Percentiles rank a stretch among this genome's conserved stretches.
Conservation (phyloP, 2,888 invertebrate genomes). For the Hybos culiciformis region DNA sequence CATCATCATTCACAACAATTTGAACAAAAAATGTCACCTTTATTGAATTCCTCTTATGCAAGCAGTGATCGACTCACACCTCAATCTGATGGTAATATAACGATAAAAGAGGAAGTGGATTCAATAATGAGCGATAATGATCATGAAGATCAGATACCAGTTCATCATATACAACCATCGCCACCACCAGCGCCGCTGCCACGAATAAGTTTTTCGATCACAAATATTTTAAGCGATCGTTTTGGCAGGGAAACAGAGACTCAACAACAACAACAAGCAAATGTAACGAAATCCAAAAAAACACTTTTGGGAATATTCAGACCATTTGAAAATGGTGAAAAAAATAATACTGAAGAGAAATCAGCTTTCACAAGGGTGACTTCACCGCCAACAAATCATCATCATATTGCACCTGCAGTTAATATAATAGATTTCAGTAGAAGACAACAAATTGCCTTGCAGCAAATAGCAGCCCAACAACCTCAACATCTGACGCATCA, state of each 20-base stretch:
- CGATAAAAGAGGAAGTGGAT: slow-evolving; percentile 29
- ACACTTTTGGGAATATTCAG: slow-evolving; percentile 22
- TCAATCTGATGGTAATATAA: slow-evolving; percentile 21
- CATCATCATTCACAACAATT: background rate
- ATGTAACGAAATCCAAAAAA: background rate
- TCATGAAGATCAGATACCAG: slow-evolving; percentile 8
- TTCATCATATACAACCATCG: slow-evolving; percentile 2
- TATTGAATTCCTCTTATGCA: slow-evolving; percentile 6
- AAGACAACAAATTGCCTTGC: slow-evolving; percentile 3
- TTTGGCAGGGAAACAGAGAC: slow-evolving; percentile 23
- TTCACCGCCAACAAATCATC: slow-evolving; percentile 9
- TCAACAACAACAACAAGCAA: background rate
- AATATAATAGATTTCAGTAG: slow-evolving; percentile 7
- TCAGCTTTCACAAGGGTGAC: slow-evolving; percentile 30
- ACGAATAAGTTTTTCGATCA: slow-evolving; percentile 31
- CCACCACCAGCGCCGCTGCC: background rate
- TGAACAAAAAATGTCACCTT: slow-evolving; percentile 11
- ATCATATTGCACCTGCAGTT: slow-evolving; percentile 11
- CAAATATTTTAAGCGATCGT: slow-evolving; percentile 34
- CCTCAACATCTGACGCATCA: slow-evolving; percentile 20
- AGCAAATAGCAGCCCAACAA: slow-evolving; percentile 15
- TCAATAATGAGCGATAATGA: slow-evolving; percentile 21
- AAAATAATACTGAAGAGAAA: slow-evolving; percentile 21
- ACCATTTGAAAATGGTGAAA: slow-evolving; percentile 25
- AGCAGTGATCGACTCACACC: slow-evolving; percentile 19